Evolutionary conservation across 1,140 invertebrate genomes (phyloP), one percentile per base, ranked within the genome.

Genomic region (Tachypleus tridentatus): DNA sequence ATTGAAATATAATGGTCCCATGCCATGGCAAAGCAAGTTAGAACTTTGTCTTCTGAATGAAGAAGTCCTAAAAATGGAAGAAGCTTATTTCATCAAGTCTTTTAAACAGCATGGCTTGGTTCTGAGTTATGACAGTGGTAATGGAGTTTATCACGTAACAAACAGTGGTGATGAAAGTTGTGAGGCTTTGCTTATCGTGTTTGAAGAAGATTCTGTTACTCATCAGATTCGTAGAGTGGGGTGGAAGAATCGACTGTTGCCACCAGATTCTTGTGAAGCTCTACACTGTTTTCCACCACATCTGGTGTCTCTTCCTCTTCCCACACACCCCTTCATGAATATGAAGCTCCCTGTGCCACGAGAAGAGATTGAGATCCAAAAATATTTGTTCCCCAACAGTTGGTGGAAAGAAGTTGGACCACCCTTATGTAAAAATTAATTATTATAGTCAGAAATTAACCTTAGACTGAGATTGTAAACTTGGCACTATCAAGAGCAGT

Each of bases 321-420:
- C 80, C 47, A 70, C 68, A 5, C 75, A 76, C 62, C 76, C 77
- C 61, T 83, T 83, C 64, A 63, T 72, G 29, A 77, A 76, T 9
- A 70, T 76, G 51, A 64, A 75, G 6, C 70, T 84, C 11, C 81
- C 81, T 4, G 80, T 82, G 10, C 83, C 83, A 2, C 69, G 79
- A 51, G 83, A 83, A 72, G 80, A 80, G 63, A 80, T 83, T 51
- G 83, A 84, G 73, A 76, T 85, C 49, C 82, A 83, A 66, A 85
- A 84, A 70, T 84, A 83, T 72, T 79, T 83, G 53, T 85, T 81
- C 73, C 82, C 81, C 2, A 77, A 82, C 53, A 77, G 80, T 64
- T 85, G 83, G 83, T 84, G 82, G 82, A 76, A 81, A 68, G 81
- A 82, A 68, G 72, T 80, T 10, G 77, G 78, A 64, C 81, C 82